Conservation (phyloP, 1,140 invertebrate species). For the Drosophila busckii region DNA sequence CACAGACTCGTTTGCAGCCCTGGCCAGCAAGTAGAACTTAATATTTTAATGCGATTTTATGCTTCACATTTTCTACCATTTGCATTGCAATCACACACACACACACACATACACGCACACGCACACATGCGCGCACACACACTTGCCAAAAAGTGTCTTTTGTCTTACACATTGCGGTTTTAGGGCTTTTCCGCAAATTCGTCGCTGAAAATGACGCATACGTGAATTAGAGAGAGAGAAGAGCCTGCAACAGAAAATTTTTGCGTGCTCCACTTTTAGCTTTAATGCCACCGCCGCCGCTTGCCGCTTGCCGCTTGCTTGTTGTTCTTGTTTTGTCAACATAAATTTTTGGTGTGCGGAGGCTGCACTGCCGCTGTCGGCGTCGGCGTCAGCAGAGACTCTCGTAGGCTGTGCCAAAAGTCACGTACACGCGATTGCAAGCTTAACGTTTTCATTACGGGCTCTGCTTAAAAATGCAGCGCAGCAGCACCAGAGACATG, state of each 20-base stretch:
- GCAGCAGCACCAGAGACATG: conserved; percentile 32
- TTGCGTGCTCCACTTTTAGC: conserved; percentile 15
- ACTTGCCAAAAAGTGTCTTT: conserved; percentile 2
- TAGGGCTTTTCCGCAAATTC: conserved; percentile 34
- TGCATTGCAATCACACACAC: conserved; percentile 19
- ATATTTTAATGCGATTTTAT: conserved; percentile 52
- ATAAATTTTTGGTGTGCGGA: conserved; percentile 11
- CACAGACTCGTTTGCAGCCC: background rate
- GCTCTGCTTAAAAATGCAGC: conserved; percentile 53
- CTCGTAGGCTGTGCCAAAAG: conserved; percentile 52
- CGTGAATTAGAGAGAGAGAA: conserved; percentile 32
- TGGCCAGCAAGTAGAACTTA: no score
- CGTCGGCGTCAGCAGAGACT: conserved; percentile 13
- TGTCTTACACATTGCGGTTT: conserved; percentile 3
- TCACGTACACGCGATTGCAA: conserved; percentile 48
- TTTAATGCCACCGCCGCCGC: no score
- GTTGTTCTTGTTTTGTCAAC: conserved; percentile 8
- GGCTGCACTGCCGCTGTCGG: conserved; percentile 9
- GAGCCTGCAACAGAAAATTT: conserved; percentile 20
- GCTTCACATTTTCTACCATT: conserved; percentile 36
- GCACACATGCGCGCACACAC: background rate
- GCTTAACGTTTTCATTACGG: conserved; percentile 45
- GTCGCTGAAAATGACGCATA: conserved; percentile 41
- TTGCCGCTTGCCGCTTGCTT: conserved; percentile 10
- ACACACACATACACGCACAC: background rate